Conservation (phyloP, 2,113 vertebrate genomes). For the Phaetusa simplex region DNA sequence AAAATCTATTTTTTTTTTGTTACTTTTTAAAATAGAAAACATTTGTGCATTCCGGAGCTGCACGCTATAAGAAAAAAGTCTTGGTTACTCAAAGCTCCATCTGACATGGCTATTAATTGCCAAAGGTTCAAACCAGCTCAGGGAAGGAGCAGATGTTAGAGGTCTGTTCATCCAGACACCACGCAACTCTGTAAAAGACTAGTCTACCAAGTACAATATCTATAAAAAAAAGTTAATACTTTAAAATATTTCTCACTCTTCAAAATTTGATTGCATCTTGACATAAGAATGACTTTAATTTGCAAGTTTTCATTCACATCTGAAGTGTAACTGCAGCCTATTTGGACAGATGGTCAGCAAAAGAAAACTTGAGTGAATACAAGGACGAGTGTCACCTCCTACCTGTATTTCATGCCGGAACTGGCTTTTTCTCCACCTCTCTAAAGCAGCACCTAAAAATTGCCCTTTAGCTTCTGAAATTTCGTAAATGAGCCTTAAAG, state of each 20-base stretch:
- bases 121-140: not conserved
- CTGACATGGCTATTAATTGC: not conserved
- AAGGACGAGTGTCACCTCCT: not conserved
- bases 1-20: not conserved
- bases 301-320: not conserved
- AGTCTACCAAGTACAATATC: not conserved
- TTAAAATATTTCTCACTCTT: not conserved
- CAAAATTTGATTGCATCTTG: not conserved
- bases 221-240: not conserved
- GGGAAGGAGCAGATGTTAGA: not conserved
- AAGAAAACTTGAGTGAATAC: not conserved
- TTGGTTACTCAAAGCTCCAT: accelerated
- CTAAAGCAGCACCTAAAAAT: not conserved
- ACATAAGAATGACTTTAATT: not conserved
- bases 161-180: not conserved
- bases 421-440: not conserved
- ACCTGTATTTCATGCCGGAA: not conserved
- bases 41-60: not conserved
- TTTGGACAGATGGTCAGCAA: not conserved
- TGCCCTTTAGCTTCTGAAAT: not conserved
- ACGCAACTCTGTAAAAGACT: not conserved
- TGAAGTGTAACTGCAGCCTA: not conserved
- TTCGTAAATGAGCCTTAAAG: not conserved
- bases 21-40: not conserved
- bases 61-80: not conserved